Base-by-base conservation (phyloP, 2,797 vertebrate species). In the Tinamus major region DNA sequence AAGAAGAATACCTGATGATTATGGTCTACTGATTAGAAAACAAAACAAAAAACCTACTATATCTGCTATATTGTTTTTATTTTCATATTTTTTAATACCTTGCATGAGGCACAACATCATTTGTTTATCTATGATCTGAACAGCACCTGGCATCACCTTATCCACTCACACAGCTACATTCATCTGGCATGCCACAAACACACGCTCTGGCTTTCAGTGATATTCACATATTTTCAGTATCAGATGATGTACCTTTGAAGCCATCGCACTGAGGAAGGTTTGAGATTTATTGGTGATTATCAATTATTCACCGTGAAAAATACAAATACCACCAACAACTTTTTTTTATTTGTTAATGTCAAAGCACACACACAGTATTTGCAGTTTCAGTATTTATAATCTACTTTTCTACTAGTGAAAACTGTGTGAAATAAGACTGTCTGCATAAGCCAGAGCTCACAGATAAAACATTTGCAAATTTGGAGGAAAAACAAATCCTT, bases 1-100 rank as follows among this genome's bases (percentile, higher is more conserved):
- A 69, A 0, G 0, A 48, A 72, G 82, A 55, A 88, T 51, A 83
- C 9, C 46, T 1, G 77, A 85, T 79, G 69, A 75, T 87, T 89
- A 94, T 16, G 27, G 76, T 85, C 69, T 79, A 49, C 75, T 88
- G 84, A 89, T 74, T 91, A 65, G n/a, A 31, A 71, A 75, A 49
- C 23, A 49, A 49, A 49, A 13, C 48, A 49, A 49, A 49, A 12
- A 49, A 77, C 10, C 8, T 7, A 23, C 44, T 24, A 49, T 69
- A 64, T 62, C 49, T 71, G 44, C 31, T 70, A 74, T 53, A 65
- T 82, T 74, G 63, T 58, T 88, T 91, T 93, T 85, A 85, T 83
- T 58, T 61, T 71, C 33, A 72, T 58, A 85, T 77, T 77, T 82
- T 82, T 39, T 62, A 55, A 82, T 78, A 81, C 76, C n/a, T 87